These are phyloP conservation scores for Polyergus mexicanus DNA, from an alignment of 1,140 invertebrate species.

Conservation along the genomic window DNA sequence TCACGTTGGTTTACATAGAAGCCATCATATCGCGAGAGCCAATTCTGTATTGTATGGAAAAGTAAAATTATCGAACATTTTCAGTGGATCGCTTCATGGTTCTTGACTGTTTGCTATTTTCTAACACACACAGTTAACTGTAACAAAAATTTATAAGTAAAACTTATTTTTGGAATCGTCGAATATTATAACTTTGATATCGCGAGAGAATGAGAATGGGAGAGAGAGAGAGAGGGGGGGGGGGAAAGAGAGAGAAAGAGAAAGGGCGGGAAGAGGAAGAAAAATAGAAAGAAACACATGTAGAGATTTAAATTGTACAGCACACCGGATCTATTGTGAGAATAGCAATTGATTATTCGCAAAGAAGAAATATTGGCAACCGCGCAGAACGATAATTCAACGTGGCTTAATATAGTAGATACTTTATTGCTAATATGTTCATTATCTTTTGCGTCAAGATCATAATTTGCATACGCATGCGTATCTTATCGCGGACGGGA, in stretches of 20 bases:
- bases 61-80: conserved; percentile 59
- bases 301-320: conserved; percentile 42
- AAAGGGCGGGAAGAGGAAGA: background rate
- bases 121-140: background rate
- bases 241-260: background rate
- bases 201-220: background rate
- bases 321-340: conserved; percentile 26
- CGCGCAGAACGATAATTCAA: conserved; percentile 66
- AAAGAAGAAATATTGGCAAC: conserved; percentile 72
- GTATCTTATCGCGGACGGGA: conserved; percentile 25
- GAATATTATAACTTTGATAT: background rate
- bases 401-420: conserved; percentile 56
- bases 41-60: conserved; percentile 35
- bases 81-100: conserved; percentile 21
- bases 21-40: conserved; percentile 47
- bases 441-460: conserved; percentile 63
- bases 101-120: background rate
- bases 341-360: conserved; percentile 63
- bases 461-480: conserved; percentile 53
- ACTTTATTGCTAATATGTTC: conserved; percentile 71
- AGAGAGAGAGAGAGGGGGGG: background rate
- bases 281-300: background rate
- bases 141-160: conserved; percentile 25
- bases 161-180: background rate
- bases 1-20: conserved; percentile 58